Base-by-base conservation (phyloP, 2,888 invertebrate genomes). In the Drosophila prostipennis region DNA sequence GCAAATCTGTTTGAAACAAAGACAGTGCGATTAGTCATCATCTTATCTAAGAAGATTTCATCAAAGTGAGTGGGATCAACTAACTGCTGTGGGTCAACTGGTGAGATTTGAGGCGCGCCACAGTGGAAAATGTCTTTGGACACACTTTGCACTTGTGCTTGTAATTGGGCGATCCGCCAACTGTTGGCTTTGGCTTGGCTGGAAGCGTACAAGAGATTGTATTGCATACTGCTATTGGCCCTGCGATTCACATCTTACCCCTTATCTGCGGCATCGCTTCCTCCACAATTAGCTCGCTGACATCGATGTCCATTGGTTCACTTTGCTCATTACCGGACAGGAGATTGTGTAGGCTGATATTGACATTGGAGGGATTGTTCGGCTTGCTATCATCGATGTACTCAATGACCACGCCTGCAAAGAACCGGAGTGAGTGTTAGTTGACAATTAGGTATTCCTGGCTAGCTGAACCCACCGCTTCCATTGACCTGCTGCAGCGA, bases 361-460 rank as follows among this genome's bases (percentile, higher is more conserved):
- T 79, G 19, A 49, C 14, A 11, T 65, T 6, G 40, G 49, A 11
- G 14, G 36, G 6, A 26, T 8, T 64, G 26, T n/a, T 29, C 5
- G 37, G n/a, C 39, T 76, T 73, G 46, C 74, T 76, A 45, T 86
- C 80, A 67, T 90, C 86, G 26, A 90, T 90, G 23, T 90, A 90
- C 34, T 90, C 90, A 40, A 90, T 88, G 4, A 90, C 89, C 34
- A 90, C 90, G 26, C 87, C 87, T 87, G 37, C 11, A 19, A 69
- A 7, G 26, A 7, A 39, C 16, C 3, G 1, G 2, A 8, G 5
- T 2, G 16, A 39, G 11, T 57, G 10, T 0, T 13, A 23, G 49
- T 34, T 23, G 2, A 7, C 8, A 4, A 8, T n/a, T 2, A 13
- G 2, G 0, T 0, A 16, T 3, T 14, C 3, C 1, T 1, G 1